Evolutionary conservation across 2,888 invertebrate genomes (phyloP).

Genomic region (Mythimna impura): DNA sequence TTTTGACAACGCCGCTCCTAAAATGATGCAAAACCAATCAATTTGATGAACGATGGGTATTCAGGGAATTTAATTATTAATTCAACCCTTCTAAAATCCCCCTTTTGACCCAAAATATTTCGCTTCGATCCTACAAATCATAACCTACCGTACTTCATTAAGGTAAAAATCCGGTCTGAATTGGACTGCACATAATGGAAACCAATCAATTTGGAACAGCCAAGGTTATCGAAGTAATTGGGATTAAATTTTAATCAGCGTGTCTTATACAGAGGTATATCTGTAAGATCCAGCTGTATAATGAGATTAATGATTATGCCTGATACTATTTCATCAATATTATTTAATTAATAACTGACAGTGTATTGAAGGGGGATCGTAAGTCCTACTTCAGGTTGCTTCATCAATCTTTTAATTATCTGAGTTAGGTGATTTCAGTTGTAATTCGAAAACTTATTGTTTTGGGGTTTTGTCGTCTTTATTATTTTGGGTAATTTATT

Average conservation of each 20-base stretch:
- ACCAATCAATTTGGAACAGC: slow-evolving; percentile 57
- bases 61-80: slow-evolving; percentile 42
- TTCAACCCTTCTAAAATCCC: slow-evolving; percentile 47
- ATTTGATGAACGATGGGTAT: slow-evolving; percentile 41
- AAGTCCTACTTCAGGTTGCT: not conserved
- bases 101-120: slow-evolving; percentile 52
- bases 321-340: slow-evolving; percentile 27
- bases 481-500: too few species aligned
- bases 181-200: slow-evolving; percentile 60
- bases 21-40: slow-evolving; percentile 42
- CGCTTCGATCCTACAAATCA: slow-evolving; percentile 50
- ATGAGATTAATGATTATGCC: slow-evolving; percentile 57
- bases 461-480: not conserved
- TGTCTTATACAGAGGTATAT: slow-evolving; percentile 33
- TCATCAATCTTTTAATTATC: slow-evolving; percentile 14
- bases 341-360: slow-evolving; percentile 51
- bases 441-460: not conserved
- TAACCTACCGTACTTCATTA: slow-evolving; percentile 58
- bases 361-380: slow-evolving; percentile 3
- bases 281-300: slow-evolving; percentile 26
- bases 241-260: slow-evolving; percentile 65
- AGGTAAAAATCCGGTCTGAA: slow-evolving; percentile 60
- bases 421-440: not conserved
- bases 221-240: slow-evolving; percentile 62
- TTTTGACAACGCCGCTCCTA: slow-evolving; percentile 21